Conservation (phyloP, 2,113 vertebrate species). For the Oenanthe oenanthe region DNA sequence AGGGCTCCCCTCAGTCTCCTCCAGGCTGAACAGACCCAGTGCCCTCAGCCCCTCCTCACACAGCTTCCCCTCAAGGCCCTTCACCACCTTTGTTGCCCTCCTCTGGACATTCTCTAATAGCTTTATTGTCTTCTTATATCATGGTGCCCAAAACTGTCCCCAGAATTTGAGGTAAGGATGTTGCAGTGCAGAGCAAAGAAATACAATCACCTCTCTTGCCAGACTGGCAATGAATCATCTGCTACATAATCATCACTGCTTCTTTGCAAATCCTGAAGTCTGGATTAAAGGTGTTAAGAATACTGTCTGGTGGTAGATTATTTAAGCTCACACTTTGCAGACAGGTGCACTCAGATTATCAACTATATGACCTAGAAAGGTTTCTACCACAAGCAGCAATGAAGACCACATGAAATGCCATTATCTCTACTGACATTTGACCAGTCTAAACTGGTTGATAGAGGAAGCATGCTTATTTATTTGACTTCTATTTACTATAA, state of each 20-base stretch:
- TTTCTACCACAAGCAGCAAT: not conserved
- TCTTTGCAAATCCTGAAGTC: not conserved
- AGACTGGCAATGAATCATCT: rapidly evolving
- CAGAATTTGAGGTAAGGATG: not conserved
- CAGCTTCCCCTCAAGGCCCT: not conserved
- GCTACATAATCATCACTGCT: not conserved
- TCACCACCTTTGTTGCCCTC: not conserved
- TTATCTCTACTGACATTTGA: not conserved
- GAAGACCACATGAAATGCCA: not conserved
- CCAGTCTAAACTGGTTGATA: not conserved
- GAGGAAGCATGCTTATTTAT: not conserved
- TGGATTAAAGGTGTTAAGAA: not conserved
- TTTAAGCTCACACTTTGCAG: not conserved
- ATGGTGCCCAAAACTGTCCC: not conserved
- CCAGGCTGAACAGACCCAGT: not conserved
- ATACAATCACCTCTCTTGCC: not conserved
- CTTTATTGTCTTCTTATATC: not conserved
- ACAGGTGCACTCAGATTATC: not conserved
- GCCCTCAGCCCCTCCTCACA: not conserved
- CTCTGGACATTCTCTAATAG: not conserved
- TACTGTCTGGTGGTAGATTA: not conserved
- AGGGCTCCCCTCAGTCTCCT: not conserved
- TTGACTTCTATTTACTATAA: not conserved
- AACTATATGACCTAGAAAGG: not conserved
- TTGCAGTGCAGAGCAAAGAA: not conserved